Evolutionary conservation across 2,113 vertebrate genomes (phyloP).

Genomic region (Daboia siamensis): DNA sequence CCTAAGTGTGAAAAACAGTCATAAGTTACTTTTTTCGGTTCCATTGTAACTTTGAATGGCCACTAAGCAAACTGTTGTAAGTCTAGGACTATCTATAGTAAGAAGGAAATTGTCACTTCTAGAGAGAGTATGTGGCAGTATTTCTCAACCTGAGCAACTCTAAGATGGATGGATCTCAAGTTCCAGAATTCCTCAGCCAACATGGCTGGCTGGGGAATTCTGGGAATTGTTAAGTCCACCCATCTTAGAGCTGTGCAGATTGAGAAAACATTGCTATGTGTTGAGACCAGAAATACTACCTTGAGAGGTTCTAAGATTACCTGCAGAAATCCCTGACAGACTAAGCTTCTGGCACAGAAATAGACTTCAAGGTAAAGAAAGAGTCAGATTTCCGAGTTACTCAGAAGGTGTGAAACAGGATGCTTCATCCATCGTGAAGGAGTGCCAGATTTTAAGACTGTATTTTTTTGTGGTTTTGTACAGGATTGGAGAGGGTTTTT

Average conservation of each 20-base stretch:
- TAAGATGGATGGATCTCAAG: neutral
- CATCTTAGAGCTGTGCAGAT: neutral
- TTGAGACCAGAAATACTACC: neutral
- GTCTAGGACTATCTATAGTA: neutral
- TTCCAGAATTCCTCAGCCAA: neutral
- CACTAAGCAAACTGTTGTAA: too few relatives aligned
- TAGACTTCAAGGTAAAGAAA: neutral
- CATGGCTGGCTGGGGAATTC: neutral
- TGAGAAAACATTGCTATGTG: neutral
- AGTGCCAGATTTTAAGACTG: neutral
- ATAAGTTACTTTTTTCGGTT: too few relatives aligned
- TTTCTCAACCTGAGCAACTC: neutral
- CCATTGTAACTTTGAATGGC: too few relatives aligned
- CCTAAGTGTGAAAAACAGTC: too few relatives aligned
- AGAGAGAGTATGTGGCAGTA: neutral
- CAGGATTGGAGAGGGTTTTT: neutral
- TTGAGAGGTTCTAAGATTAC: neutral
- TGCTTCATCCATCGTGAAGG: neutral
- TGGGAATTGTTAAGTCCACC: neutral
- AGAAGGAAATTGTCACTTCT: neutral
- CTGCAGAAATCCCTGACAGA: neutral
- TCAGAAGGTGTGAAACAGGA: neutral
- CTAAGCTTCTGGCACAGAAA: neutral
- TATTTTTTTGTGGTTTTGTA: neutral
- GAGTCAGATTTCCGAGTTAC: neutral